Conservation (phyloP, 2,888 invertebrate genomes). For the Allophyes oxyacanthae region DNA sequence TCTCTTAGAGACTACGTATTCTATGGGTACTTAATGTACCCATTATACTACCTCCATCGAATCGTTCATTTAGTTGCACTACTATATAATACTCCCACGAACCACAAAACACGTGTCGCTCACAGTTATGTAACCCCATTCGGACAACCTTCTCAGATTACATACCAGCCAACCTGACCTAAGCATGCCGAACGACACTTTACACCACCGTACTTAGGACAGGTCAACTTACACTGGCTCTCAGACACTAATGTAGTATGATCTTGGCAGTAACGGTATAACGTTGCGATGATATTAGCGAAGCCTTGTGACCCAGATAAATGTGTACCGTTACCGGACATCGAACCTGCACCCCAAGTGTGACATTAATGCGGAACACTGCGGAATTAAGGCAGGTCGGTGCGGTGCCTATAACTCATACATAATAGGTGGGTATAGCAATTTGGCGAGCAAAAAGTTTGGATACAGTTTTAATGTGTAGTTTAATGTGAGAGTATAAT, state of each 20-base stretch:
- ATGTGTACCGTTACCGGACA: conserved; percentile 80
- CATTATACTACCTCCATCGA: conserved; percentile 18
- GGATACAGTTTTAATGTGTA: conserved; percentile 14
- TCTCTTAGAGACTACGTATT: too few relatives aligned
- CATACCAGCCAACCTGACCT: conserved; percentile 61
- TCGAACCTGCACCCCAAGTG: conserved; percentile 76
- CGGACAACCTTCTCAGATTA: conserved; percentile 70
- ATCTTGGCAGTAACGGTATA: conserved; percentile 78
- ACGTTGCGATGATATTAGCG: conserved; percentile 82
- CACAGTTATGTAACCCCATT: conserved; percentile 80
- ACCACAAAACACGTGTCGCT: conserved; percentile 63
- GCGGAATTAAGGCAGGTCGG: conserved; percentile 56
- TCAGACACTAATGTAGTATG: conserved; percentile 67
- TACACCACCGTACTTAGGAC: conserved; percentile 22
- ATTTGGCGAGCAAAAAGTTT: conserved; percentile 18
- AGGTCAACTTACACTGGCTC: conserved; percentile 60
- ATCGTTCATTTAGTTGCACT: conserved; percentile 24
- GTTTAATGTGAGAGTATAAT: not conserved
- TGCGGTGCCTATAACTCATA: conserved; percentile 23
- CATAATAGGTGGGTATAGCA: conserved; percentile 4
- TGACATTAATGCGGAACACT: conserved; percentile 57
- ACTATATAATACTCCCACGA: conserved; percentile 52
- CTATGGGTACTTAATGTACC: not conserved
- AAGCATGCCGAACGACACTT: conserved; percentile 31
- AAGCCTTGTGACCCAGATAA: conserved; percentile 86